Base-by-base conservation (phyloP, 2,113 vertebrate species). In the Nymphicus hollandicus region DNA sequence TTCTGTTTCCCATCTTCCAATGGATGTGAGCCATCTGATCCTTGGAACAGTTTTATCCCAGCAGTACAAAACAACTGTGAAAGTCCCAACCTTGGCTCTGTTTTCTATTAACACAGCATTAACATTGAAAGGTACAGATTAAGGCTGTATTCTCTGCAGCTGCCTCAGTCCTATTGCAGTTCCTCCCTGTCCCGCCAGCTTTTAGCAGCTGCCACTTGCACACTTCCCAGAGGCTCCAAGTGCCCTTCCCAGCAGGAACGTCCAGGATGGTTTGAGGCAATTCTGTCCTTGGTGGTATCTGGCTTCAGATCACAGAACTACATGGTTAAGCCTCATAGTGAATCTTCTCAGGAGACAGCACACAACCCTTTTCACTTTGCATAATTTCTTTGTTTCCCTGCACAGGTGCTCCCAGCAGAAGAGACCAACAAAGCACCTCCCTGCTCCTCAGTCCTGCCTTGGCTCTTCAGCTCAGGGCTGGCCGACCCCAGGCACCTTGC, bases 381-480 rank as follows among this genome's bases (percentile, higher is more conserved):
- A 2, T 12, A 1, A 2, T 31, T 35, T 14, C 9, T 33, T 4
- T 35, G 3, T 27, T 13, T 31, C 17, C 47, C 9, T 9, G 74
- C 0, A 0, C 0, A 10, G 69, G 35, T 18, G 6, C 25, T 33
- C 1, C 3, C 0, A 1, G 39, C 53, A 25, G 65, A 14, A 25
- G 9, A 68, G 61, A 33, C 25, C 52, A 1, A 3, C 0, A 2
- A 8, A 46, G 58, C 39, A 6, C 33, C 2, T 4, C 22, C 3
- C 37, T 9, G 19, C 43, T 28, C 53, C 56, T 5, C 17, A 6
- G 44, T 50, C 19, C 44, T 12, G 71, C 47, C n/a, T 6, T 3
- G 70, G 13, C 68, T 31, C 5, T 29, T n/a, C 37, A 2, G 24
- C 56, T 28, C 15, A 4, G 50, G 50, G 35, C 5, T 9, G 50